Evolutionary conservation across 2,888 invertebrate species (phyloP).

Genomic region (Drosophila mimetica): DNA sequence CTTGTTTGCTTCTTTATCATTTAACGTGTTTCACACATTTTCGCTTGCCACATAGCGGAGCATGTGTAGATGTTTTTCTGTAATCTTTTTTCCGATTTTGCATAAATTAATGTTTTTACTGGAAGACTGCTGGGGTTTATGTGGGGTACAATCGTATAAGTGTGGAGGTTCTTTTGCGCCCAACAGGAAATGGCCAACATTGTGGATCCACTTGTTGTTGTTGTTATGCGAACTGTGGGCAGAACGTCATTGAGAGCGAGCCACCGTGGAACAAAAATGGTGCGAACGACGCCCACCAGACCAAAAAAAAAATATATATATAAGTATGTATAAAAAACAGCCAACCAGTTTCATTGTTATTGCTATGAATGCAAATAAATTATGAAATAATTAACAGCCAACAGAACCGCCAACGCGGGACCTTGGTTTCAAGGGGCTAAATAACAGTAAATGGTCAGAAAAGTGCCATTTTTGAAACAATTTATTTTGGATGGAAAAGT

Average conservation of each 20-base stretch:
- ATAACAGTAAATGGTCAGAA: not conserved
- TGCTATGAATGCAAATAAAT: conserved; percentile 43
- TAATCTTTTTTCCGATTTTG: conserved; percentile 48
- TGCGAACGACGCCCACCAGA: conserved; percentile 59
- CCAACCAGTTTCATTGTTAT: conserved; percentile 54
- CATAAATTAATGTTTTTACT: conserved; percentile 55
- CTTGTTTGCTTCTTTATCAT: conserved; percentile 60
- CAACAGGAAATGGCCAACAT: conserved; percentile 65
- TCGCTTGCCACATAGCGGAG: conserved; percentile 39
- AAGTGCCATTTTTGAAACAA: not conserved
- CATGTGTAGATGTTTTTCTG: conserved; percentile 27
- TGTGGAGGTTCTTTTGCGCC: conserved; percentile 32
- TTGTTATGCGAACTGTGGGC: conserved; percentile 15
- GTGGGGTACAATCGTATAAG: conserved; percentile 16
- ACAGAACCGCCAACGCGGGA: conserved; percentile 25
- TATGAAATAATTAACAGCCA: conserved; percentile 48
- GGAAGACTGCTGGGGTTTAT: conserved; percentile 13
- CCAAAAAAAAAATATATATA: conserved; percentile 12
- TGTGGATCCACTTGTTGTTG: conserved; percentile 34
- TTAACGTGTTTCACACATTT: conserved; percentile 68
- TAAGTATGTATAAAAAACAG: conserved; percentile 7
- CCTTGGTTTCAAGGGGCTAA: conserved; percentile 9
- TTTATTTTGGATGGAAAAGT: not conserved
- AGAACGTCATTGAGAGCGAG: conserved; percentile 35
- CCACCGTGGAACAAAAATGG: conserved; percentile 40